Percentiles rank a stretch among this genome's conserved stretches.
Evolutionary conservation across 1,140 invertebrate genomes (phyloP).

Genomic region (Aphis craccivora): DNA sequence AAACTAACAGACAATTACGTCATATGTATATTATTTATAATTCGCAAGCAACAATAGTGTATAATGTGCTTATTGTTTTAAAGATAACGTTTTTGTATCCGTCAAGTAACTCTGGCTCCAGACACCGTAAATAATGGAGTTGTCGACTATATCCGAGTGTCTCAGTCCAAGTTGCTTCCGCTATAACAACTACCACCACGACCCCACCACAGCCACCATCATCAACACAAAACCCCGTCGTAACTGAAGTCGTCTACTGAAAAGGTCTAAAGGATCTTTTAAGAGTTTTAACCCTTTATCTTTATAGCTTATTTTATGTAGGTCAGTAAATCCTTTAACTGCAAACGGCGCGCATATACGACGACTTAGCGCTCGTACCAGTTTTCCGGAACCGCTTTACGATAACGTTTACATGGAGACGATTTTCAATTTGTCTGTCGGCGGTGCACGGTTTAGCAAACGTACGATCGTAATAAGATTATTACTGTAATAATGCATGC

Average conservation of each 20-base stretch:
- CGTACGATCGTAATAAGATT: background rate
- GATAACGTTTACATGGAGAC: background rate
- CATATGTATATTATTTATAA: background rate
- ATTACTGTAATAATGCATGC: background rate
- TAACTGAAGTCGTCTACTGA: background rate
- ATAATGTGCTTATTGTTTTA: background rate
- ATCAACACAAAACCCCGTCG: background rate
- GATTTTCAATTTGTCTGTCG: slow-evolving; percentile 9
- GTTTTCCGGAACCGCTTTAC: background rate
- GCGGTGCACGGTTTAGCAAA: background rate
- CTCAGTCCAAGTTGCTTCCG: background rate
- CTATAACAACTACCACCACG: background rate
- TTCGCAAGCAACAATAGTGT: background rate
- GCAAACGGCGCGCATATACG: background rate
- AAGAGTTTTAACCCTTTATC: slow-evolving; percentile 3
- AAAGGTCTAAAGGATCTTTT: background rate
- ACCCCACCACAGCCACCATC: background rate
- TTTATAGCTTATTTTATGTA: background rate
- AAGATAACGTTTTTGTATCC: background rate
- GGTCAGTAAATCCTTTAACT: slow-evolving; percentile 5
- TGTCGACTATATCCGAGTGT: background rate
- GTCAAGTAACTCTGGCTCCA: background rate
- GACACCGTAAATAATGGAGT: background rate
- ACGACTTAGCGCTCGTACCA: background rate
- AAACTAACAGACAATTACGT: too few species aligned